Evolutionary conservation across 2,888 invertebrate species (phyloP).

Genomic region (Heteromurus nitidus): DNA sequence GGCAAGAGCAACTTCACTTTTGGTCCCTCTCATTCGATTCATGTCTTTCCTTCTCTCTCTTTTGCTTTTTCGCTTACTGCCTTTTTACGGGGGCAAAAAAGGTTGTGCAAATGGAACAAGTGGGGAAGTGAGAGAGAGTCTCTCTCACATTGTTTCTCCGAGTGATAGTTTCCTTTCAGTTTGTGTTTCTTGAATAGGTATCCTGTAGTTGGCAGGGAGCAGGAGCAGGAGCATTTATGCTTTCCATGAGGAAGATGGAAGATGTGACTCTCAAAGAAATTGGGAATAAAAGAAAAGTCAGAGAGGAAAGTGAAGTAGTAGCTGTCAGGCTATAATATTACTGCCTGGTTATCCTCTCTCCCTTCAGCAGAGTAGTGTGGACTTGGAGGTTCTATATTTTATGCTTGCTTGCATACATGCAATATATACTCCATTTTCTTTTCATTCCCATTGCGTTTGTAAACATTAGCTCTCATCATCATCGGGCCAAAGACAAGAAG

Average conservation of each 20-base stretch:
- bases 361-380: too few relatives aligned
- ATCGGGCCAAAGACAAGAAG: constrained; percentile 29
- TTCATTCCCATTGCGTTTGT: not conserved
- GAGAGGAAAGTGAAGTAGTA: constrained; percentile 31
- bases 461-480: constrained; percentile 43
- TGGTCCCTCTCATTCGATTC: constrained; percentile 40
- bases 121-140: not conserved
- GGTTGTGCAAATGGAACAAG: constrained; percentile 23
- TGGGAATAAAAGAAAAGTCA: constrained; percentile 44
- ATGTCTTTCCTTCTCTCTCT: constrained; percentile 34
- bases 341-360: constrained; percentile 49
- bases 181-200: constrained; percentile 41
- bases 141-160: not conserved
- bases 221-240: constrained; percentile 42
- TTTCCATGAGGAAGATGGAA: constrained; percentile 47
- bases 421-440: constrained; percentile 6
- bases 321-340: constrained; percentile 38
- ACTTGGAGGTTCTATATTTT: constrained; percentile 32
- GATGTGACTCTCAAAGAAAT: constrained; percentile 52
- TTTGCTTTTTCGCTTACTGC: not conserved
- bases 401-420: constrained; percentile 38
- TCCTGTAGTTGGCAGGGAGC: constrained; percentile 49
- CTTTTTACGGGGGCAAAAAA: constrained; percentile 8
- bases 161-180: constrained; percentile 49
- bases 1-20: constrained; percentile 31